phyloP scores from a whole-genome alignment of 2,888 invertebrate genomes.

The Amorpha juglandis region DNA sequence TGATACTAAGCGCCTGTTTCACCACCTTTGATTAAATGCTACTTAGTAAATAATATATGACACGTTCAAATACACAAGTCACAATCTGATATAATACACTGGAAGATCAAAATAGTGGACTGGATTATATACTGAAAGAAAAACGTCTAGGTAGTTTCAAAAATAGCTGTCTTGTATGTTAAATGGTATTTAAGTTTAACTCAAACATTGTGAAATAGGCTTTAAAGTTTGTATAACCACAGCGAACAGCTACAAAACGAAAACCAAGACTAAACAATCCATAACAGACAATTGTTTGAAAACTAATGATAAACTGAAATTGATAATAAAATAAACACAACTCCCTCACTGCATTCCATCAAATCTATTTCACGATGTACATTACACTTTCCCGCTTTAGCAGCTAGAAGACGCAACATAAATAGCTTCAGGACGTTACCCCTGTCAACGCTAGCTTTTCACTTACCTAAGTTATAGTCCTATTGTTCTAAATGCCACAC shows the following conservation, averaged over 20 bases:
- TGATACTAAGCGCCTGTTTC: too few relatives aligned
- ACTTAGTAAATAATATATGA: too few relatives aligned
- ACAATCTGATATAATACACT: too few relatives aligned
- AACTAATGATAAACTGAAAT: not conserved
- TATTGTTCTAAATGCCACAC: conserved; percentile 63
- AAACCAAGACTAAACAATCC: not conserved
- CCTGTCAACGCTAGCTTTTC: conserved; percentile 72
- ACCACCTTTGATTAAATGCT: too few relatives aligned
- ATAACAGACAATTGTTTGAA: not conserved
- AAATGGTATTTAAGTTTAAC: too few relatives aligned
- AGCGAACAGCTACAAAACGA: not conserved
- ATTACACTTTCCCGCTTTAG: conserved; percentile 41
- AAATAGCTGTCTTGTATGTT: too few relatives aligned
- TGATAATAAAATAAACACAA: not conserved
- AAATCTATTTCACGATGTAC: conserved; percentile 37
- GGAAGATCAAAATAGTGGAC: too few relatives aligned
- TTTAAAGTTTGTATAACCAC: too few relatives aligned
- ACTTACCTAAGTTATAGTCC: conserved; percentile 66
- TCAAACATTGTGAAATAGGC: too few relatives aligned
- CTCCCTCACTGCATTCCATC: not conserved
- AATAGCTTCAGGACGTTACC: conserved; percentile 70
- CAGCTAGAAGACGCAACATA: conserved; percentile 54
- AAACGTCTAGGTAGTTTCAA: too few relatives aligned
- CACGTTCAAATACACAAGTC: too few relatives aligned
- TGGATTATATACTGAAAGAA: too few relatives aligned